Base-by-base conservation (phyloP, 2,888 invertebrate species). In the Stictocephala bisonia region DNA sequence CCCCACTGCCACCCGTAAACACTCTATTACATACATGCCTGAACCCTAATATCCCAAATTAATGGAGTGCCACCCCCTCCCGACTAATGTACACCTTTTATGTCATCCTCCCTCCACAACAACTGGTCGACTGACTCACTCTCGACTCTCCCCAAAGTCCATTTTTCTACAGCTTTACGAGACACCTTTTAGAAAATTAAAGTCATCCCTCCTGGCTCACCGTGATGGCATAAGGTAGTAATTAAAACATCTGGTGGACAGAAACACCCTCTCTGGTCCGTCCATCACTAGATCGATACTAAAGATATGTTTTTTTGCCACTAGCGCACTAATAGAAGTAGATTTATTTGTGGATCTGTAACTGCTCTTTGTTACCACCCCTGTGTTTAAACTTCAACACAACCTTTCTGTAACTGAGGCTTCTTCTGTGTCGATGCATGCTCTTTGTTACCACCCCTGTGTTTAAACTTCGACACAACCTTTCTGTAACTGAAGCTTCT, bases 141-240 rank as follows among this genome's bases (percentile, higher is more conserved):
- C 60, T 18, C 40, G n/a, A 24, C 64, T n/a, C 44, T 60, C 64
- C 64, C 64, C 44, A n/a, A 64, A 26, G 64, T 64, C 64, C 64
- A 64, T 64, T 64, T 60, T 64, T 44, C 64, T 64, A 64, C 41
- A 64, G 64, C 64, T 64, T 64, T 64, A 64, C 64, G 64, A 64
- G 64, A 64, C 64, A 64, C 64, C 60, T 64, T 60, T 64, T 64
- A 64, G 44, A 44, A 44, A 64, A 64, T 40, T 31, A 60, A 56
- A 56, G 56, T 27, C 31, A 15, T 56, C 56, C 2, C 56, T 56
- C 15, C 29, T 40, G 20, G 40, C 31, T 60, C 40, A 60, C 15
- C 35, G 60, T 35, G 35, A 35, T n/a, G n/a, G n/a, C 31, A 60
- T 60, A 11, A 35, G 29, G 2, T 7, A n/a, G 60, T 60, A 60